These are phyloP conservation scores for Pedionomus torquatus DNA, from an alignment of 2,113 vertebrate genomes.

Conservation along the genomic window DNA sequence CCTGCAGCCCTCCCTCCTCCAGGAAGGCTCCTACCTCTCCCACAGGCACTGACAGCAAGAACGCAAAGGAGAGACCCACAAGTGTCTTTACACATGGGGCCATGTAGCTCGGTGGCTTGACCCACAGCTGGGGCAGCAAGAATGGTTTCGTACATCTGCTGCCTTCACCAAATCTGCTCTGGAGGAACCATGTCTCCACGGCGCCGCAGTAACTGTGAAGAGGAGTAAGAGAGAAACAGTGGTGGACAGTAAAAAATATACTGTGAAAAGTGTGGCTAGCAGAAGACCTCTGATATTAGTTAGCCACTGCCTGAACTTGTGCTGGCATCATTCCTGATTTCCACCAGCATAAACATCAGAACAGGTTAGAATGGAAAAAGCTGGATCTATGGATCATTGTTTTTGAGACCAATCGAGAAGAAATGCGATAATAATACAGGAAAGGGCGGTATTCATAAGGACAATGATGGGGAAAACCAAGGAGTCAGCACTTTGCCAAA, in stretches of 20 bases:
- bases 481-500: constrained; percentile 24
- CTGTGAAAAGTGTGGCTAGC: background rate
- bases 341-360: background rate
- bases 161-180: background rate
- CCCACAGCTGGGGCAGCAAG: background rate
- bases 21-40: background rate
- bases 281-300: background rate
- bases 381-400: constrained; percentile 31
- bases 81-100: fast-evolving
- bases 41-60: fast-evolving
- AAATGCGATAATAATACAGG: background rate
- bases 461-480: constrained; percentile 30
- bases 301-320: fast-evolving
- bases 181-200: fast-evolving
- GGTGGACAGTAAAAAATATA: background rate
- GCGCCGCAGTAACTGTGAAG: background rate
- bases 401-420: background rate
- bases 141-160: background rate
- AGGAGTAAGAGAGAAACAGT: background rate
- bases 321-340: background rate
- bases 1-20: background rate
- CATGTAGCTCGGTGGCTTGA: fast-evolving
- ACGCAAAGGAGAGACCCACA: background rate
- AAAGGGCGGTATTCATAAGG: constrained; percentile 13
- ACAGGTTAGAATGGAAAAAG: constrained; percentile 6